Base-by-base conservation (phyloP, 2,113 vertebrate species). In the Mormoops blainvillei region DNA sequence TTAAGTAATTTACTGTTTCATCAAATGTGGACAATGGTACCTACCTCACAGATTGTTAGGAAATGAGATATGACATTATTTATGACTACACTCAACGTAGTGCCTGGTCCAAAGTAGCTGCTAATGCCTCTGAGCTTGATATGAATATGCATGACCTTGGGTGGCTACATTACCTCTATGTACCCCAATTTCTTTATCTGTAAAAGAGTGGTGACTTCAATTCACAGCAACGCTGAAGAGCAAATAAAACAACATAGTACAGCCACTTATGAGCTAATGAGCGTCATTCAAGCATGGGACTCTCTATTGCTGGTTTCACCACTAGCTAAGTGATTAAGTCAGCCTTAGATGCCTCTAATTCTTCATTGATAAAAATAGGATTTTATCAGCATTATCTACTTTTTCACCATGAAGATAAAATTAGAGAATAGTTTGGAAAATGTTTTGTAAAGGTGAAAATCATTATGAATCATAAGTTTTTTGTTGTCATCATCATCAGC, bases 391-490 rank as follows among this genome's bases (percentile, higher is more conserved):
- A 38, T 82, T 70, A 92, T 33, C 43, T 50, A 68, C 28, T 78
- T 80, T 31, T n/a, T 95, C 33, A 61, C 18, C 65, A 19, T 81
- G 41, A 95, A 22, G 48, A 71, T 63, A 85, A 87, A 89, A 96
- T 91, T 67, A 73, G 7, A 88, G 31, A 93, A 78, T 18, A 61
- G 2, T 91, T 91, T 81, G 14, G 58, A 81, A 92, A 94, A 91
- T 61, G 50, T 41, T 91, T 83, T 95, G 18, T 82, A 61, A 89
- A 91, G 96, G 15, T 85, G 13, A 81, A 92, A 92, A 74, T 33
- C 36, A 85, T 70, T 36, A 82, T 41, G 56, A 94, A 90, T 89
- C 28, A 31, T 1, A 8, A 70, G n/a, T 4, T 68, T 93, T 88
- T 77, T 86, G 43, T 95, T 63, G 77, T 85, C 65, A 71, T 6